Conservation (phyloP, 64 coral and sea anemone genomes). For the Montipora cactus region DNA sequence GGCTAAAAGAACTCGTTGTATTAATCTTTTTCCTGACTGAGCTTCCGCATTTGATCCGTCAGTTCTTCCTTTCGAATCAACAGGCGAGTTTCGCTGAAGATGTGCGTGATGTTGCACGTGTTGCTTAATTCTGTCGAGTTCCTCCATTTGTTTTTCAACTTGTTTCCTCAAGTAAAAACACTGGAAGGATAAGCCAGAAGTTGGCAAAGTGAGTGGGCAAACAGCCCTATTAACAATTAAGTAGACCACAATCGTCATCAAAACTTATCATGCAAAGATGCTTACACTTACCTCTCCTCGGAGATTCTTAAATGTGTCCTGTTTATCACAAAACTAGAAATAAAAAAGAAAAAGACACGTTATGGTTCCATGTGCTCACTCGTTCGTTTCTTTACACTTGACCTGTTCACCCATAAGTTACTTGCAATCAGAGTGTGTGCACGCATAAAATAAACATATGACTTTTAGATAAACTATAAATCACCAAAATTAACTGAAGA, state of each 20-base stretch:
- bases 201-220: neutral
- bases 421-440: too few species aligned
- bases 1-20: constrained; percentile 26
- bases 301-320: neutral
- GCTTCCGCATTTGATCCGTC: neutral
- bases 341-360: neutral
- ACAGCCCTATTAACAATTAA: neutral
- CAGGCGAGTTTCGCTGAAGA: neutral
- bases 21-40: neutral
- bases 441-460: too few species aligned
- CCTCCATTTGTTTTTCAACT: constrained; percentile 30
- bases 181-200: constrained; percentile 32
- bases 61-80: neutral
- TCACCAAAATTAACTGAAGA: too few species aligned
- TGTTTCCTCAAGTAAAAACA: constrained; percentile 37
- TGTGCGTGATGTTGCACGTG: neutral
- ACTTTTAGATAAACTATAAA: too few species aligned
- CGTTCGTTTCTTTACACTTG: neutral
- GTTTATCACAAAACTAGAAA: neutral
- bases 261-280: neutral
- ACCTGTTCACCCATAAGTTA: neutral
- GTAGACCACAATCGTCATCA: neutral
- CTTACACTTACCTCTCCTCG: constrained; percentile 10
- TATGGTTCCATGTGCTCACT: too few species aligned
- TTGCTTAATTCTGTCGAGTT: constrained; percentile 21